phyloP scores from a whole-genome alignment of 2,888 invertebrate genomes.

The Ecdyonurus torrentis region DNA sequence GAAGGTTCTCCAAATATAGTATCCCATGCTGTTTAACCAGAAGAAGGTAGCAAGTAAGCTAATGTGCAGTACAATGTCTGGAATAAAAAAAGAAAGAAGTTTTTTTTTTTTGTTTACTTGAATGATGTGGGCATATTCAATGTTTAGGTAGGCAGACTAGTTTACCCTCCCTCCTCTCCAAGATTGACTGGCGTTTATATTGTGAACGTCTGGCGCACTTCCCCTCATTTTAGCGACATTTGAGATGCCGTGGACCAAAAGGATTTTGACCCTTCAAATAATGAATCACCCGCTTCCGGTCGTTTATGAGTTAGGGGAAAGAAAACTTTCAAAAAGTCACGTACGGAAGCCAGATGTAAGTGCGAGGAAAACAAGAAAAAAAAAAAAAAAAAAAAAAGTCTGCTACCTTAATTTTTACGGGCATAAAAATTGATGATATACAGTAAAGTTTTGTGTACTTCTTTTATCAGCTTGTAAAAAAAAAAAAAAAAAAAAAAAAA shows the following conservation, averaged over 20 bases:
- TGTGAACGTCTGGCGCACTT: too few species aligned
- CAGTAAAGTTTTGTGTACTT: too few species aligned
- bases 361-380: neutral
- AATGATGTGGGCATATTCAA: neutral
- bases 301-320: neutral
- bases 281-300: neutral
- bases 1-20: conserved; percentile 78
- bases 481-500: conserved; percentile 2
- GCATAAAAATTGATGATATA: too few species aligned
- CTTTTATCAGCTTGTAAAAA: neutral
- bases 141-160: neutral
- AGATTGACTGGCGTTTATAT: neutral
- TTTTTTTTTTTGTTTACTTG: neutral
- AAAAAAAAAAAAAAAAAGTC: neutral
- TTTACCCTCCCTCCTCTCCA: neutral
- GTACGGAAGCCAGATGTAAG: neutral
- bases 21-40: conserved; percentile 73
- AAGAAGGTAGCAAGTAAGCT: conserved; percentile 67
- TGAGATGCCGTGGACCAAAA: neutral
- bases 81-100: conserved; percentile 22
- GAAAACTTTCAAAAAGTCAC: neutral
- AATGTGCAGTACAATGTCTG: conserved; percentile 60
- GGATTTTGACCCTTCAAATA: neutral
- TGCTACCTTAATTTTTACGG: too few species aligned
- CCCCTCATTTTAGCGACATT: neutral